These are phyloP conservation scores for Epizoanthus ramosus DNA, from an alignment of 92 coral and sea anemone species.

Conservation along the genomic window DNA sequence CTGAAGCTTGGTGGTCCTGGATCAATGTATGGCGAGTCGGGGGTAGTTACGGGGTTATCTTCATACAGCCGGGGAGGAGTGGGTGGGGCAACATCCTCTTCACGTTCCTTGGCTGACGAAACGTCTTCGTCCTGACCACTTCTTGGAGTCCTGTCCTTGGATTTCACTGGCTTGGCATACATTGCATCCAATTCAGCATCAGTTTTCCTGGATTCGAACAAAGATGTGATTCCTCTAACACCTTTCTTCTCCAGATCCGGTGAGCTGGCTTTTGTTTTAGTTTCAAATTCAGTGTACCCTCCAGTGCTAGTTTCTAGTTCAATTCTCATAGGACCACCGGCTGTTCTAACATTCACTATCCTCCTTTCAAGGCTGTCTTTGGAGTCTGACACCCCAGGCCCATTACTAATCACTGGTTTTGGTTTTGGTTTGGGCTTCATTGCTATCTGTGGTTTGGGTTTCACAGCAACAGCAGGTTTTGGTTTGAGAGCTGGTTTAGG, in stretches of 20 bases:
- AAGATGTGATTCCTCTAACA: slow-evolving; percentile 38
- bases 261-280: not conserved
- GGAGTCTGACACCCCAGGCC: slow-evolving; percentile 10
- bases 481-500: slow-evolving; percentile 31
- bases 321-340: not conserved
- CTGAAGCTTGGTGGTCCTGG: slow-evolving; percentile 70
- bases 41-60: slow-evolving; percentile 1
- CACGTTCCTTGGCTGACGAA: not conserved
- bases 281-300: not conserved
- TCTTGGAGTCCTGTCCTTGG: not conserved
- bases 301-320: slow-evolving; percentile 10
- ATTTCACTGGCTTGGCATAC: slow-evolving; percentile 39
- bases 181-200: slow-evolving; percentile 8
- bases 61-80: slow-evolving; percentile 30
- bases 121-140: slow-evolving; percentile 3
- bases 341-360: slow-evolving; percentile 2
- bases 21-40: slow-evolving; percentile 54
- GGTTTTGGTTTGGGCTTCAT: not conserved
- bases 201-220: slow-evolving; percentile 29
- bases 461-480: slow-evolving; percentile 6
- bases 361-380: slow-evolving; percentile 21
- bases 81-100: slow-evolving; percentile 34
- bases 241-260: slow-evolving; percentile 15
- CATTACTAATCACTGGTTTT: not conserved
- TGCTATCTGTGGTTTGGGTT: slow-evolving; percentile 15